Conservation (phyloP, 2,888 invertebrate species). For the Caenorhabditis imperialis region DNA sequence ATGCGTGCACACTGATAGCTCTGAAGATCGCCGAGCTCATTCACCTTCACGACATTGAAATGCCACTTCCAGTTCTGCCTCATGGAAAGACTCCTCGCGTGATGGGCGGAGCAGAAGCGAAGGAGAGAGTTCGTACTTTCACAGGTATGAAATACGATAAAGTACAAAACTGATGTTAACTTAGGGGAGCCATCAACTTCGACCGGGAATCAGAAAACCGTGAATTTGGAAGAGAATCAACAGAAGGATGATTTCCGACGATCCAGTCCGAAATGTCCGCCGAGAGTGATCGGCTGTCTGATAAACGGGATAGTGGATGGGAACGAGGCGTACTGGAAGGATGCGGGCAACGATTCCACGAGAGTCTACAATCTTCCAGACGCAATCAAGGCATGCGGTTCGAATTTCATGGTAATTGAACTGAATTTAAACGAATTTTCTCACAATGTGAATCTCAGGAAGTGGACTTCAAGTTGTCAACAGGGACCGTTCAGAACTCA, state of each 20-base stretch:
- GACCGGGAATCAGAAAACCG: not conserved
- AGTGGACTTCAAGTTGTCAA: slow-evolving; percentile 46
- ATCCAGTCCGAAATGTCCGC: slow-evolving; percentile 16
- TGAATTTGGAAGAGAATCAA: no score
- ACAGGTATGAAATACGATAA: not conserved
- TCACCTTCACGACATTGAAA: slow-evolving; percentile 41
- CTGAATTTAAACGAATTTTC: no score
- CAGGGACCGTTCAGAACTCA: slow-evolving; percentile 12
- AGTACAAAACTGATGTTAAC: no score
- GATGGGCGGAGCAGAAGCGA: slow-evolving; percentile 20
- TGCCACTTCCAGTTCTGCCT: slow-evolving; percentile 15
- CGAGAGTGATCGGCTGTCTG: slow-evolving; percentile 22
- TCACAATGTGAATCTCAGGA: slow-evolving; percentile 7
- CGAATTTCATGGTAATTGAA: slow-evolving; percentile 21
- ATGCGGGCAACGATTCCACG: slow-evolving; percentile 35
- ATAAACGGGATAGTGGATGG: slow-evolving; percentile 55
- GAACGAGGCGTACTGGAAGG: slow-evolving; percentile 42
- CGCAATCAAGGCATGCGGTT: slow-evolving; percentile 47
- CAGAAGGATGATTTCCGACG: not conserved
- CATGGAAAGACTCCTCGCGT: not conserved
- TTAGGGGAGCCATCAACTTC: not conserved
- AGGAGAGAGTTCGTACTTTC: not conserved
- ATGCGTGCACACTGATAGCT: slow-evolving; percentile 64
- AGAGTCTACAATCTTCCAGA: slow-evolving; percentile 56
- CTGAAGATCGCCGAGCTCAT: slow-evolving; percentile 58